Base-by-base conservation (phyloP, 2,113 vertebrate species). In the Machaerirhynchus nigripectus region DNA sequence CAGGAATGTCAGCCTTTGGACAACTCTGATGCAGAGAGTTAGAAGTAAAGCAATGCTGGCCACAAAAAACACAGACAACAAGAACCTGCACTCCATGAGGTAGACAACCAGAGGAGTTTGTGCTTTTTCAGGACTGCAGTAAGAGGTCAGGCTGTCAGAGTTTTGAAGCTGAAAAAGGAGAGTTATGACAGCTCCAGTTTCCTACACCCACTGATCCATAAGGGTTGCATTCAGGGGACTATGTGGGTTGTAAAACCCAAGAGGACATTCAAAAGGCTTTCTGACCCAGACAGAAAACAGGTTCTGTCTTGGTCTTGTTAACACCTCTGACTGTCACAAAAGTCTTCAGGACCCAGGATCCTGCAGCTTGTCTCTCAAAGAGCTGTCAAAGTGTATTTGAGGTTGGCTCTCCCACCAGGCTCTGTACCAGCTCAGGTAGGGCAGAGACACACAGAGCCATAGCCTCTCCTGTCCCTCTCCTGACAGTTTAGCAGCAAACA, bases 171-270 rank as follows among this genome's bases (percentile, higher is more conserved):
- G 49, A 88, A 86, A 94, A 47, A 69, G 22, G 18, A 73, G 33
- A 28, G 9, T 50, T 90, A 46, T 7, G 30, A 31, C 44, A 64
- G 11, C 19, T 95, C 23, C 60, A 63, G 6, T 39, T 57, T 50
- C 40, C 35, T 49, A 22, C 33, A 21, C 16, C 26, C 46, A 15
- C 22, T 35, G 39, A 64, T 40, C 17, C 7, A 4, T 26, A 46
- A 37, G 9, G 21, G 11, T 46, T 49, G 24, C 27, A n/a, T 64
- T 80, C 18, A 40, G 6, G 20, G 37, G 0, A 1, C 2, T 2
- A 35, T 40, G 11, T 65, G 40, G 10, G 13, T 49, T 61, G 13
- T 10, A 40, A 60, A 81, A 35, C 27, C 19, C 50, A 67, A 44
- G 11, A 70, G 27, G 37, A 46, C 10, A 42, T 30, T 65, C 40